Evolutionary conservation across 2,113 vertebrate species (phyloP).

Genomic region (Eleginops maclovinus): DNA sequence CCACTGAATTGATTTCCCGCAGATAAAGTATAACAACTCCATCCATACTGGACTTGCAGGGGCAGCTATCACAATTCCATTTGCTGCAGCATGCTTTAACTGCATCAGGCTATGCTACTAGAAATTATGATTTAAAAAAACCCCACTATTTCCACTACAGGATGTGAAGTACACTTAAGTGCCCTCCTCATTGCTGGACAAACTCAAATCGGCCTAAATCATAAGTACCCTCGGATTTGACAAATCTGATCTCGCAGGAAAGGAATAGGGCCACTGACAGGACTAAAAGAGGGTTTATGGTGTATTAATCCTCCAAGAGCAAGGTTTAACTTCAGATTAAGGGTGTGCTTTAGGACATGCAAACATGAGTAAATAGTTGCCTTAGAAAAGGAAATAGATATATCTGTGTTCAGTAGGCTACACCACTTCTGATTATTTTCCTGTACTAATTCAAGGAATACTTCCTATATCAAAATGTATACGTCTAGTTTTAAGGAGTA

Average conservation of each 20-base stretch:
- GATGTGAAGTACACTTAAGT: slow-evolving; percentile 40
- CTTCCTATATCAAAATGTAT: background rate
- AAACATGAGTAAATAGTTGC: slow-evolving; percentile 33
- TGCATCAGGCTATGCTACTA: background rate
- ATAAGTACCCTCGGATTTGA: slow-evolving; percentile 46
- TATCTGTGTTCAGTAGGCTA: background rate
- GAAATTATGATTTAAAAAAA: slow-evolving; percentile 13
- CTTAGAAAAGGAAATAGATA: background rate
- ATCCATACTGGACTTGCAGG: slow-evolving; percentile 25
- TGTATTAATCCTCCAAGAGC: slow-evolving; percentile 43
- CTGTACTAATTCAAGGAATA: background rate
- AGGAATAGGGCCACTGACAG: slow-evolving; percentile 42
- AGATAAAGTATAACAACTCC: slow-evolving; percentile 39
- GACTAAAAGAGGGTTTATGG: slow-evolving; percentile 29
- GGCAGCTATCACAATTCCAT: slow-evolving; percentile 11
- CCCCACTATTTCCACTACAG: slow-evolving; percentile 15
- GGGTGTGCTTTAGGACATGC: slow-evolving; percentile 23
- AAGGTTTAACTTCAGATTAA: slow-evolving; percentile 58
- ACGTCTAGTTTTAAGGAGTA: background rate
- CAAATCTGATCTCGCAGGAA: slow-evolving; percentile 44
- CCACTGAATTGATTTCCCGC: slow-evolving; percentile 19
- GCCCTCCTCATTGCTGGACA: slow-evolving; percentile 33
- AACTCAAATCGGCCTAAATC: slow-evolving; percentile 48
- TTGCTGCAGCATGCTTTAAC: slow-evolving; percentile 32
- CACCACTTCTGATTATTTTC: background rate